Evolutionary conservation across 2,888 invertebrate genomes (phyloP), one percentile per base, ranked within the genome.

Genomic region (Galerucella nymphaeae): DNA sequence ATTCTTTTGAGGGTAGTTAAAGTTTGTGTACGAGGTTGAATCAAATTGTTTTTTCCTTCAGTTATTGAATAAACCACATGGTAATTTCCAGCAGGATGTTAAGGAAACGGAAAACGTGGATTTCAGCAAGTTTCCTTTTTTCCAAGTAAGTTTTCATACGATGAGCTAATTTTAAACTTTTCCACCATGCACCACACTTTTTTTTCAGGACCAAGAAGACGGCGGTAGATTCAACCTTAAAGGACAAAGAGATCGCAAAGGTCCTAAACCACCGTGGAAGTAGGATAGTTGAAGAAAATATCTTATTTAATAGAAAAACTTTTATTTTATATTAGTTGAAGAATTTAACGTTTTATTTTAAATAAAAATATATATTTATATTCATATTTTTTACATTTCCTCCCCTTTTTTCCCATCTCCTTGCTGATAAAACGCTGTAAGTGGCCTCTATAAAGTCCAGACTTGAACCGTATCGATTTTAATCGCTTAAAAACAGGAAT

Each of bases 11-110:
- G 2, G 23, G 4, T n/a, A n/a, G n/a, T n/a, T n/a, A n/a, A n/a
- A n/a, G n/a, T n/a, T n/a, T 16, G 50, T 16, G n/a, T 50, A 8
- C n/a, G 9, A 50, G 50, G 23, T 71, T 62, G 30, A 67, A 67
- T 38, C 18, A 45, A 30, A n/a, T 67, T 23, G 65, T 74, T 72
- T 74, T 74, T 71, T 68, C 72, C 80, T 81, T 67, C 68, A 84
- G 84, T 78, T 85, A 20, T 75, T 85, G 75, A 82, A 82, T 75
- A 83, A 82, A 73, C 78, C 78, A 23, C 81, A 81, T 42, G 81
- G 80, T 61, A 80, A 81, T 76, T 76, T 80, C 16, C 70, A 75
- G 13, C 77, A 76, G 42, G 79, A 81, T 14, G 66, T 41, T n/a
- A 41, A 38, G n/a, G 45, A 41, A 48, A 68, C 61, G 58, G 71